These are phyloP conservation scores for Anas bahamensis DNA, from an alignment of 2,797 vertebrate species.

Conservation along the genomic window DNA sequence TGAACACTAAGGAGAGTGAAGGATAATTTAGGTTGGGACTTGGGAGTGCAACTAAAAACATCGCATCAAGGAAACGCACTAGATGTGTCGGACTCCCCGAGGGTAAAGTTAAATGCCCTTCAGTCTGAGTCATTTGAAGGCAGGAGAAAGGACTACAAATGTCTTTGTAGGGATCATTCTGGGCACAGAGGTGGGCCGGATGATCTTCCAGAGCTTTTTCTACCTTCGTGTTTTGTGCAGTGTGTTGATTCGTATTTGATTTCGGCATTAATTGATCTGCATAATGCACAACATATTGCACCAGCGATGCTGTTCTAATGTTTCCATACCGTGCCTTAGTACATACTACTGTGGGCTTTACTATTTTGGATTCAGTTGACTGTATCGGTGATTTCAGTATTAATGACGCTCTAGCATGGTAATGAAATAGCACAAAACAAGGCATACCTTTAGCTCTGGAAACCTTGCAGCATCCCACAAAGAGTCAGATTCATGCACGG, in stretches of 20 bases:
- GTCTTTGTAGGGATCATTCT: not conserved
- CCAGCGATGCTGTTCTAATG: not conserved
- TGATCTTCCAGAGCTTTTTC: not conserved
- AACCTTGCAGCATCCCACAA: not conserved
- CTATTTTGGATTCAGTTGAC: not conserved
- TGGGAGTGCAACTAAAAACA: slow-evolving; percentile 29
- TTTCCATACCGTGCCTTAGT: not conserved
- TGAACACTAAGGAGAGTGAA: slow-evolving; percentile 66
- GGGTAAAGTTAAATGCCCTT: slow-evolving; percentile 14
- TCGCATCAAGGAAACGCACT: slow-evolving; percentile 2
- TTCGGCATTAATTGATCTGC: not conserved
- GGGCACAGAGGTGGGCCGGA: not conserved
- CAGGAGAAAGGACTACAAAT: not conserved
- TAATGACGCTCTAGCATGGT: not conserved
- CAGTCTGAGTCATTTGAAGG: not conserved
- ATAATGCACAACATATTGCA: rapidly evolving
- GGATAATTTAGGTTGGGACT: slow-evolving; percentile 63
- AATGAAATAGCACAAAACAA: not conserved
- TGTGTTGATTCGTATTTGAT: not conserved
- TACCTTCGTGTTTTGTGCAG: not conserved
- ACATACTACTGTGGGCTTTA: not conserved
- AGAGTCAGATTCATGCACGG: not conserved
- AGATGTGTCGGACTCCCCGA: not conserved
- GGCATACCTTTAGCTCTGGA: not conserved
- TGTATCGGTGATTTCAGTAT: not conserved